Base-by-base conservation (phyloP, 1,140 invertebrate genomes). In the Drosophila simulans region DNA sequence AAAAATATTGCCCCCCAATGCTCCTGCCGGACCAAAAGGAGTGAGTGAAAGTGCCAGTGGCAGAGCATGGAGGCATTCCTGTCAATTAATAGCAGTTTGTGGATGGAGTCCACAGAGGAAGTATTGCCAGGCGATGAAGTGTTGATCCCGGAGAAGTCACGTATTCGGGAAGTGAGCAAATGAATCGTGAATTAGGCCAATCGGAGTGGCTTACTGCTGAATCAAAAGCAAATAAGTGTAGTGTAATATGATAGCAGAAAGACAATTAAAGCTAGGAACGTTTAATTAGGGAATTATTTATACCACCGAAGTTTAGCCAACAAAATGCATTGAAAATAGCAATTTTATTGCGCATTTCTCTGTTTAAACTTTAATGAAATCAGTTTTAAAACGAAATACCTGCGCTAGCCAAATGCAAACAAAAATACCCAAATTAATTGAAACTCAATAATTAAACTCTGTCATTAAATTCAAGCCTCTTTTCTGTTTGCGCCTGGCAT, bases 151-250 rank as follows among this genome's bases (percentile, higher is more conserved):
- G 4, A 13, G 5, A 48, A 70, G 64, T 70, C 68, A 70, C 68
- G 64, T 70, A 70, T 40, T 71, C 27, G 51, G 52, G 51, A 71
- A 71, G 65, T 71, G 65, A 57, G 68, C 68, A 71, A 70, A 57
- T 49, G 65, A 71, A 49, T 42, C 25, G 35, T 35, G 12, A 55
- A 56, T 22, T 10, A 45, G 52, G 64, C 22, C 25, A 70, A 49
- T 49, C 34, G 20, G 3, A 15, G 40, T 11, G n/a, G 37, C 1
- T 42, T 40, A 25, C 35, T 22, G n/a, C 10, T 0, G 2, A 1
- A 10, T 31, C n/a, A 15, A 42, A 59, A 55, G 54, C 13, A 22
- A 40, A 34, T 34, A 42, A 5, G 17, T 27, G 13, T 1, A 2
- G 13, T 15, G 0, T 42, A 10, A 62, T 13, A 22, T 40, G 53